Conservation (phyloP, 1,140 invertebrate species). For the Cardiocondyla obscurior region DNA sequence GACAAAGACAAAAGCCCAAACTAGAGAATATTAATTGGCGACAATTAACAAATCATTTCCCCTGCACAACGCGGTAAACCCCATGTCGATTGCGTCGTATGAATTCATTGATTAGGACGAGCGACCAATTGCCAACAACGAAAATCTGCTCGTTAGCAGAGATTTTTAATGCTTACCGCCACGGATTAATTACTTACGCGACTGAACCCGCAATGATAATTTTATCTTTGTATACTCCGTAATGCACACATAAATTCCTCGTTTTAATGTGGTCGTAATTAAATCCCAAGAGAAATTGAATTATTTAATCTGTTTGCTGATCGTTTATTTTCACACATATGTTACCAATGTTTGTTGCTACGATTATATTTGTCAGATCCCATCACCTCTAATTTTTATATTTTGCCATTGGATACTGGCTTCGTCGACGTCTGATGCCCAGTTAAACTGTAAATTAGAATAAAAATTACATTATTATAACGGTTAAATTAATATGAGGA, state of each 20-base stretch:
- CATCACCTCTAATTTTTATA: slow-evolving; percentile 3
- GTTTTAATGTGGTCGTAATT: background rate
- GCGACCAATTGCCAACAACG: slow-evolving; percentile 5
- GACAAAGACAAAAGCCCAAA: background rate
- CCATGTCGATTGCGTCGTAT: slow-evolving; percentile 17
- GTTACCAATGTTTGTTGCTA: background rate
- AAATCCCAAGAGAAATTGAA: slow-evolving; percentile 2
- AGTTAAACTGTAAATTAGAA: slow-evolving; percentile 44
- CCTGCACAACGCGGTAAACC: slow-evolving; percentile 8
- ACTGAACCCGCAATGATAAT: slow-evolving; percentile 11
- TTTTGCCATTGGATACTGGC: background rate
- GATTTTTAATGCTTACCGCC: background rate
- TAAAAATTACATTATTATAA: too few species aligned
- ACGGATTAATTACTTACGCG: slow-evolving; percentile 37
- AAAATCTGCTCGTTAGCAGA: slow-evolving; percentile 1
- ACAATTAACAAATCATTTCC: slow-evolving; percentile 34
- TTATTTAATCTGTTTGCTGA: slow-evolving; percentile 5
- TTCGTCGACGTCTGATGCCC: background rate
- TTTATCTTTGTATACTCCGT: background rate
- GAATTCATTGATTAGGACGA: slow-evolving; percentile 24
- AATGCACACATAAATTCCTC: background rate
- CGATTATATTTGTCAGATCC: background rate
- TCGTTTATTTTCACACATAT: slow-evolving; percentile 11
- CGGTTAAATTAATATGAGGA: background rate
- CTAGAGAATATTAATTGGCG: slow-evolving; percentile 40